These are phyloP conservation scores for Akabosia matsudoensis DNA, from an alignment of 1,140 invertebrate species.

Conservation along the genomic window DNA sequence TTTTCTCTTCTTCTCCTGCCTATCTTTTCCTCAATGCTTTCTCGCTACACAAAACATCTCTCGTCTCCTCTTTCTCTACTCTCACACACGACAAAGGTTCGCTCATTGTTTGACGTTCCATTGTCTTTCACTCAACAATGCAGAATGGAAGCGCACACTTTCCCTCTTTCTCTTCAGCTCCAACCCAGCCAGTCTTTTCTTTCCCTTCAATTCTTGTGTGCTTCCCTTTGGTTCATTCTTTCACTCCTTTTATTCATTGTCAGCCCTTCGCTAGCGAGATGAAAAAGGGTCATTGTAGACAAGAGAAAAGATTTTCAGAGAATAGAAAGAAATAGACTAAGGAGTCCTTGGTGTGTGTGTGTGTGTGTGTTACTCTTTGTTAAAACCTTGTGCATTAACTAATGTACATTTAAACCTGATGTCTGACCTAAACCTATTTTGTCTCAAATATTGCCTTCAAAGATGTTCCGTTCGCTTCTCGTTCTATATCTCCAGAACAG, in stretches of 20 bases:
- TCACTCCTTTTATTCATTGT: constrained; percentile 25
- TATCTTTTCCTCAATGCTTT: background rate
- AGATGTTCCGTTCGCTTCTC: too few species aligned
- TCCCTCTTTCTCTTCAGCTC: background rate
- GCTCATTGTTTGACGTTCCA: constrained; percentile 20
- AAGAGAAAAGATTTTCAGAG: constrained; percentile 13
- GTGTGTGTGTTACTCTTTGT: constrained; percentile 11
- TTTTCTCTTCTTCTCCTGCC: background rate
- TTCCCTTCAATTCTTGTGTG: constrained; percentile 23
- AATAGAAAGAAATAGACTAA: background rate
- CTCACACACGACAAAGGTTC: background rate
- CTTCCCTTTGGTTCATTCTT: constrained; percentile 22
- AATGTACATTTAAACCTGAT: background rate
- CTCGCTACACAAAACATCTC: background rate
- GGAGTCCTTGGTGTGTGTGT: background rate
- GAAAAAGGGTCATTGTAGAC: constrained; percentile 21
- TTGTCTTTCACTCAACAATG: constrained; percentile 25
- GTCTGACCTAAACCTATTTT: background rate
- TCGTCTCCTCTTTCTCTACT: background rate
- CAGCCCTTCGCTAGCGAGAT: constrained; percentile 13
- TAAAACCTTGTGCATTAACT: background rate
- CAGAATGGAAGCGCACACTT: constrained; percentile 20
- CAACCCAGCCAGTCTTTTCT: background rate
- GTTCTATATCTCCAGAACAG: too few species aligned
- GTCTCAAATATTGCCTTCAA: constrained; percentile 9